Evolutionary conservation across 2,888 invertebrate genomes (phyloP).

Genomic region (Poecilobothrus nobilitatus): DNA sequence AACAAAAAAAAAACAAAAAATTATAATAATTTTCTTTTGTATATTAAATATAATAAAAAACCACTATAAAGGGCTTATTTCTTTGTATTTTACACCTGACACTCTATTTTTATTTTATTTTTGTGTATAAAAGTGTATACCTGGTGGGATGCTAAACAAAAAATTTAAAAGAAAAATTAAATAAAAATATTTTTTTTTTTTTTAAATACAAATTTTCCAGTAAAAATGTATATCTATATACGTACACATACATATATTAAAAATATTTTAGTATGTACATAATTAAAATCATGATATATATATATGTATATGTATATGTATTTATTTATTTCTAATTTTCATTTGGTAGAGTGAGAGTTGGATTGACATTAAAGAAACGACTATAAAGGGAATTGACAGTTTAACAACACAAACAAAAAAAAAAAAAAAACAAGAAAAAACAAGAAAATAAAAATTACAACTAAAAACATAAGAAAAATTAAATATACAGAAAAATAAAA

Average conservation of each 20-base stretch:
- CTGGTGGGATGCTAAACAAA: no score
- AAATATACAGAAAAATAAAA: not conserved
- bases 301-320: not conserved
- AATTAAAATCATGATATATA: no score
- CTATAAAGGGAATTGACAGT: constrained; percentile 3
- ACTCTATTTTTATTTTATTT: not conserved
- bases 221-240: not conserved
- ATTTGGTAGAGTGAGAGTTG: not conserved
- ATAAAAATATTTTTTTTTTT: not conserved
- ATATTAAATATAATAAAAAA: not conserved
- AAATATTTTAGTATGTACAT: no score
- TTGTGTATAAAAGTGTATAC: not conserved
- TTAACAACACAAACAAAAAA: not conserved
- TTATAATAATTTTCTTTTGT: not conserved
- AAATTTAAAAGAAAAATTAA: no score
- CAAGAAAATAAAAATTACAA: not conserved
- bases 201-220: not conserved
- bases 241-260: not conserved
- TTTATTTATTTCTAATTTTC: not conserved
- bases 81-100: constrained; percentile 1
- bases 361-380: not conserved
- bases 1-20: not conserved
- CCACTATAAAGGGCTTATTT: constrained; percentile 1
- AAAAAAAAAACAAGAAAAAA: not conserved
- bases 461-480: not conserved